Evolutionary conservation across 2,797 vertebrate genomes (phyloP).

Genomic region (Schizopygopsis pylzovi): DNA sequence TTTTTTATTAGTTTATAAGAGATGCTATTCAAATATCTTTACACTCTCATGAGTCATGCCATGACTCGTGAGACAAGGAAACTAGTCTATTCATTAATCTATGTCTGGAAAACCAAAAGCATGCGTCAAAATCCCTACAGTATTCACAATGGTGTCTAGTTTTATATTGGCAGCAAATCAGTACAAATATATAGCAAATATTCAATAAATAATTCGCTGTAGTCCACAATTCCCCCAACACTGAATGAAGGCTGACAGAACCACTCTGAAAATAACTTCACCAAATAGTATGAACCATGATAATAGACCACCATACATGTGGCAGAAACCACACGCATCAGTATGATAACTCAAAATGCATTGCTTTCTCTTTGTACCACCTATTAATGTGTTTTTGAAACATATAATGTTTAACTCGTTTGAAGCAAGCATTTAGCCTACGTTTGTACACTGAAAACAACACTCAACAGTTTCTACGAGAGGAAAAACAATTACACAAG

Average conservation of each 20-base stretch:
- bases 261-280: not conserved
- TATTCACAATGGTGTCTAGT: not conserved
- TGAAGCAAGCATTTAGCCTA: not conserved
- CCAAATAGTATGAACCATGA: not conserved
- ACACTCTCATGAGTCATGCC: not conserved
- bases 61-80: not conserved
- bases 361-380: not conserved
- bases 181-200: not conserved
- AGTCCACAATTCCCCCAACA: not conserved
- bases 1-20: not conserved
- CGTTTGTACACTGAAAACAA: not conserved
- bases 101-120: not conserved
- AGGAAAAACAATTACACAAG: conserved; percentile 35
- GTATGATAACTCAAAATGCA: not conserved
- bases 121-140: not conserved
- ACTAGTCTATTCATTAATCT: not conserved
- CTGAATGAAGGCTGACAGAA: not conserved
- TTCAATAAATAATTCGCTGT: not conserved
- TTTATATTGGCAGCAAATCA: not conserved
- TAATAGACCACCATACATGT: not conserved
- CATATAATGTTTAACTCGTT: not conserved
- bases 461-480: not conserved
- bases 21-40: not conserved
- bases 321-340: not conserved
- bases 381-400: not conserved